Evolutionary conservation across 2,113 vertebrate species (phyloP), one percentile per base, ranked within the genome.

Genomic region (Geococcyx californianus): DNA sequence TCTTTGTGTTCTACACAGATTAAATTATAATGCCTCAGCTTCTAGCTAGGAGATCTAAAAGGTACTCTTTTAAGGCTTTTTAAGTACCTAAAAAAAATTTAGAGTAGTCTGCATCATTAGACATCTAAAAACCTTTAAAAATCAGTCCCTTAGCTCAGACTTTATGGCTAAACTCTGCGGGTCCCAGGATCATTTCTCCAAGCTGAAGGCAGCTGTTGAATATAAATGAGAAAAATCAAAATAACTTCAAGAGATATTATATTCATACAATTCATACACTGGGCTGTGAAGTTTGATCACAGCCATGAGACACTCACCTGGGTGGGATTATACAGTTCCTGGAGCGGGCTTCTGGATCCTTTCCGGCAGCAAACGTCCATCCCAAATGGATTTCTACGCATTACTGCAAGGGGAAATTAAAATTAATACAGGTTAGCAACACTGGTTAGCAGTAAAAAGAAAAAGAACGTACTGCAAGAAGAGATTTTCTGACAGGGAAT

Each of bases 271-370:
- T 85, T 69, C 73, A 23, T 52, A 40, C 4, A 2, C 52, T 58
- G 31, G 14, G 34, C 18, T 28, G 8, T 11, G 5, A 70, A 66
- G 6, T 58, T 47, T 54, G 28, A n/a, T 42, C 38, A 33, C 5
- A 74, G 18, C 45, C 56, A 7, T 0, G 14, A 85, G n/a, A 66
- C n/a, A 89, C 98, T 97, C 97, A 99, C 99, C 99, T 99, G 99
- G 44, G 98, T 98, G n/a, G 99, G 99, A 97, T 98, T 99, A 98
- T 99, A 99, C 76, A 99, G 99, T 21, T 99, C 99, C 94, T 99
- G 99, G 47, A 99, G 98, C 3, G 99, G 99, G 60, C 98, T 99
- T 81, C 99, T 98, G 20, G 99, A 99, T 59, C 99, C 99, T 97
- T 99, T 99, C 95, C 98, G 98, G 90, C 99, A 99, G 97, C 99